Evolutionary conservation across 2,888 invertebrate species (phyloP).

Genomic region (Eilema griseolum): DNA sequence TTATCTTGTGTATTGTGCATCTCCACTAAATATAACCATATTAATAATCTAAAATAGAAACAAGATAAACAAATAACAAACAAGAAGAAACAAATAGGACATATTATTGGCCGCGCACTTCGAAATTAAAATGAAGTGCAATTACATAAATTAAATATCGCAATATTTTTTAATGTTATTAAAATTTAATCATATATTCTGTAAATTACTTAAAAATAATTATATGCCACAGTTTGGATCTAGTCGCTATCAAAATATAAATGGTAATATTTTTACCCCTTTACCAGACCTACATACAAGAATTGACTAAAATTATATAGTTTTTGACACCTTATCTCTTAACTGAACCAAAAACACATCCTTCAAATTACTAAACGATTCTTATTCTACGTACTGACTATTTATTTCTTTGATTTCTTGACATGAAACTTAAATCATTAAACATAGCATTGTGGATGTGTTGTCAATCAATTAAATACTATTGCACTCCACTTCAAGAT

Average conservation of each 20-base stretch:
- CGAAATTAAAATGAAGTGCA: slow-evolving; percentile 11
- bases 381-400: too few relatives aligned
- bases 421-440: too few relatives aligned
- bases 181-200: too few relatives aligned
- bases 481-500: background rate
- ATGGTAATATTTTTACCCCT: background rate
- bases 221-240: background rate
- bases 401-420: too few relatives aligned
- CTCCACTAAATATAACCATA: slow-evolving; percentile 32
- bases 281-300: background rate
- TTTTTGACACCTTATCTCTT: background rate
- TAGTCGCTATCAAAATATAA: background rate
- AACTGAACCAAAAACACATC: background rate
- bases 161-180: background rate
- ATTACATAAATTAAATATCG: background rate
- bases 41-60: slow-evolving; percentile 31
- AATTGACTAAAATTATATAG: background rate
- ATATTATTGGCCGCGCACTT: slow-evolving; percentile 18
- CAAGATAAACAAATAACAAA: slow-evolving; percentile 25
- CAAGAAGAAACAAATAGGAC: too few relatives aligned
- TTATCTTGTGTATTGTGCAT: slow-evolving; percentile 40
- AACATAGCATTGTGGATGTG: background rate
- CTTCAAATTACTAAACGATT: too few relatives aligned
- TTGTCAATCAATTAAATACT: background rate
- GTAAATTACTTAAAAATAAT: background rate